Base-by-base conservation (phyloP, 2,113 vertebrate genomes). In the Hemichromis elongatus region DNA sequence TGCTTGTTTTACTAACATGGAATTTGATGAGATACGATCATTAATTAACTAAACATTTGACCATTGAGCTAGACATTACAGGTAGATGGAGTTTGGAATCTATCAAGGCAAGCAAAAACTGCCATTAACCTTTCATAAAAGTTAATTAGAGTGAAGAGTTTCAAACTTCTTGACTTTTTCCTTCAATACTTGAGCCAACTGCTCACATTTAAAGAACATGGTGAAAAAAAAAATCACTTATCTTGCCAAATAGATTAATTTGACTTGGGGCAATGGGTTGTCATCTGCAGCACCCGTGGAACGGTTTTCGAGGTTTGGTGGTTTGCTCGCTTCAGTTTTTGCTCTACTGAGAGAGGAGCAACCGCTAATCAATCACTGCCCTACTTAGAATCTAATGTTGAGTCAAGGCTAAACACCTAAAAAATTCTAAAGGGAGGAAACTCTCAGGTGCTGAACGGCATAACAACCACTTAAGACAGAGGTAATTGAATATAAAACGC, bases 401-500 rank as follows among this genome's bases (percentile, higher is more conserved):
- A 50, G 42, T 50, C 24, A 19, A 75, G 21, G 45, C 59, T 81
- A 80, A 81, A 63, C 35, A 14, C 16, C 35, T 84, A 42, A 63
- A 40, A 82, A 47, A 53, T 79, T 63, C 21, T 42, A 85, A 79
- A 88, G 35, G 19, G 21, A 78, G 42, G 56, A 89, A 84, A 86
- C 86, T 80, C 66, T 86, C 88, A 88, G 83, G 88, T 92, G 80
- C 81, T 84, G 53, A 78, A 88, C 16, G 47, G 77, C 50, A 68
- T 80, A 86, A 88, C 79, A 94, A 82, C 57, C 80, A 84, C 79
- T 92, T 83, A 86, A 61, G 80, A 50, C 54, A 37, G 61, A 84
- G 77, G 70, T 88, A 92, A 90, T 66, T 88, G 53, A 82, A 84
- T 77, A 81, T 84, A 80, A 86, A 84, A 82, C 10, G 30, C 80